phyloP scores from a whole-genome alignment of 2,888 invertebrate genomes.

The Arenicola marina region DNA sequence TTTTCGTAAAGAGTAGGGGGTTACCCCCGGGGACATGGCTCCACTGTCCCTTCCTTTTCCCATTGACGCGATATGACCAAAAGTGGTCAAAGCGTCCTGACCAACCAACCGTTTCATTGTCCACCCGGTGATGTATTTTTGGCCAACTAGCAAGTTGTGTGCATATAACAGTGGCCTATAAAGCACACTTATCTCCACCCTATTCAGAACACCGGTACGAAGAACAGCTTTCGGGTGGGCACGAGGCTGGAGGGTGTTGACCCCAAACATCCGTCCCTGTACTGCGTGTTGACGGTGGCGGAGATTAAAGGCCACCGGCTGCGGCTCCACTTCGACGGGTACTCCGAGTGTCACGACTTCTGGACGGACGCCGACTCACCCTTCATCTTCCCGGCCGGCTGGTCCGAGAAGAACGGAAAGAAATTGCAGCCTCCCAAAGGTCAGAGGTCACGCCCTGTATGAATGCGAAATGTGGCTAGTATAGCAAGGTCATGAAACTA shows the following conservation, averaged over 20 bases:
- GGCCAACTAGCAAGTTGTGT: neutral
- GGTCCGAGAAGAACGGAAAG: conserved; percentile 85
- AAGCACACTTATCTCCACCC: conserved; percentile 38
- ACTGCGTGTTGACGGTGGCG: conserved; percentile 84
- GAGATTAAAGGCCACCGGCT: conserved; percentile 75
- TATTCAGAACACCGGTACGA: conserved; percentile 75
- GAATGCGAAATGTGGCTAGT: too few species aligned
- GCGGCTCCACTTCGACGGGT: conserved; percentile 89
- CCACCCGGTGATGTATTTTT: neutral
- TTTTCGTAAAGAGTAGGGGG: too few species aligned
- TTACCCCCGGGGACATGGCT: too few species aligned
- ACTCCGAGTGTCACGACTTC: conserved; percentile 84
- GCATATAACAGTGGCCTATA: neutral
- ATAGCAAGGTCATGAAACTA: too few species aligned
- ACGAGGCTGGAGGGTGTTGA: conserved; percentile 94
- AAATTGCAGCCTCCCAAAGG: conserved; percentile 79
- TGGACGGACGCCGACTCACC: conserved; percentile 92
- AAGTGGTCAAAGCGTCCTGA: too few species aligned
- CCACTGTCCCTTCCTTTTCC: too few species aligned
- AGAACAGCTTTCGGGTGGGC: conserved; percentile 74
- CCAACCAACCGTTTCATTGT: too few species aligned
- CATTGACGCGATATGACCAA: too few species aligned
- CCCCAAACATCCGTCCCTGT: conserved; percentile 85
- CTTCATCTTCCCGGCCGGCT: conserved; percentile 91
- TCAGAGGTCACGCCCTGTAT: conserved; percentile 10